Evolutionary conservation across 2,113 vertebrate species (phyloP).

Genomic region (Corythoichthys haematopterus): DNA sequence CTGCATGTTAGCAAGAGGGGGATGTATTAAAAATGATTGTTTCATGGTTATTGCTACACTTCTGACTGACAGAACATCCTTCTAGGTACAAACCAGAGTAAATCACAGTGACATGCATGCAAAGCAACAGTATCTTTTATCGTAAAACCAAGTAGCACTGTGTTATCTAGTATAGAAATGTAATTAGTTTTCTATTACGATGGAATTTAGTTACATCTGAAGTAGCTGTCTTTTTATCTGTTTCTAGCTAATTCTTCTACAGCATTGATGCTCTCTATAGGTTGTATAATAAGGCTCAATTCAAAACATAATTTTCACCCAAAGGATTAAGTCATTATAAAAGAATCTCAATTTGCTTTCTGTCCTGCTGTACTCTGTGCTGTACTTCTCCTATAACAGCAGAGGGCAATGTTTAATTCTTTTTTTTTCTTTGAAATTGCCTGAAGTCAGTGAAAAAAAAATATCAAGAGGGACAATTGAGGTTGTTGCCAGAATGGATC

Average conservation of each 20-base stretch:
- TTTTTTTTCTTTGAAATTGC: neutral
- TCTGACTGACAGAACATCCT: neutral
- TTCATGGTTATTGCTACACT: neutral
- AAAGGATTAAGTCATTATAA: neutral
- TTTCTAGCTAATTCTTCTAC: neutral
- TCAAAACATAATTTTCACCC: too few relatives aligned
- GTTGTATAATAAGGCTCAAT: too few relatives aligned
- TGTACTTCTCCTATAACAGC: slow-evolving; percentile 17
- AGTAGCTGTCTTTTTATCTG: neutral
- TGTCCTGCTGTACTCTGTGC: neutral
- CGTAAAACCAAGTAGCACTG: neutral
- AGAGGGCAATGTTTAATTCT: slow-evolving; percentile 64
- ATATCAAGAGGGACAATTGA: neutral
- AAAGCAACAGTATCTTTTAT: neutral
- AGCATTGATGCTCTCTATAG: neutral
- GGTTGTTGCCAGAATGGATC: neutral
- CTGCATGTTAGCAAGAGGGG: neutral
- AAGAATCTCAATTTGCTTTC: neutral
- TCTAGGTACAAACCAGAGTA: neutral
- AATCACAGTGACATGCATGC: slow-evolving; percentile 4
- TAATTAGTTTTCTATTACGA: too few relatives aligned
- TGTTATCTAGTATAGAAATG: slow-evolving; percentile 1
- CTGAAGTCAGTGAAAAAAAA: neutral
- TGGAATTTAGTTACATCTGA: neutral
- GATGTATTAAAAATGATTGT: neutral